A percentile compares a stretch with the other conserved stretches of the same genome.
phyloP scores from a whole-genome alignment of 2,888 invertebrate genomes.

The Ecliptopera silaceata region DNA sequence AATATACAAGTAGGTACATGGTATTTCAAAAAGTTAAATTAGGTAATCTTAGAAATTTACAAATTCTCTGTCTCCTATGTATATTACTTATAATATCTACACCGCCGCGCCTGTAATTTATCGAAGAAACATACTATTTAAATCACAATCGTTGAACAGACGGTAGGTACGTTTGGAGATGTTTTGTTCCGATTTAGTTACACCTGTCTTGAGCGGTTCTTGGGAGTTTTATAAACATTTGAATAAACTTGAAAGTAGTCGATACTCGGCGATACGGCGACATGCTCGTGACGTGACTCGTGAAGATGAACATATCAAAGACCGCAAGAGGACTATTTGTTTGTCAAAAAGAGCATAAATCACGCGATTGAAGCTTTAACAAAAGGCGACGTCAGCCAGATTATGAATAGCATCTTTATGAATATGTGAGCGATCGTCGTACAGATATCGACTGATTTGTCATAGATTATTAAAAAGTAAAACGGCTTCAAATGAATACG shows the following conservation, averaged over 20 bases:
- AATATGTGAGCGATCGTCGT: slow-evolving; percentile 53
- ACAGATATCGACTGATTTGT: slow-evolving; percentile 57
- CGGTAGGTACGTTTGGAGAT: too few relatives aligned
- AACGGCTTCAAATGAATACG: slow-evolving; percentile 59
- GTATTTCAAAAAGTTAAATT: too few relatives aligned
- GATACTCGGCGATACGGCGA: slow-evolving; percentile 21
- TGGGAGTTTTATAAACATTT: slow-evolving; percentile 17
- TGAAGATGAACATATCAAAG: slow-evolving; percentile 9
- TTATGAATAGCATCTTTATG: slow-evolving; percentile 59
- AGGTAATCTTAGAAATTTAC: too few relatives aligned
- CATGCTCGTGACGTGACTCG: slow-evolving; percentile 21
- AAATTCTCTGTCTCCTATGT: too few relatives aligned
- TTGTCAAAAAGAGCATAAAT: slow-evolving; percentile 59
- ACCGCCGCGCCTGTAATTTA: too few relatives aligned
- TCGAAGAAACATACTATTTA: too few relatives aligned
- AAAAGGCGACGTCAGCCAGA: slow-evolving; percentile 59
- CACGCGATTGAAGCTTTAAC: slow-evolving; percentile 56
- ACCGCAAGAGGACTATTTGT: slow-evolving; percentile 22
- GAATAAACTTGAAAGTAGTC: slow-evolving; percentile 16
- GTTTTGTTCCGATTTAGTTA: too few relatives aligned
- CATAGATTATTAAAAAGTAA: slow-evolving; percentile 63
- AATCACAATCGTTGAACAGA: too few relatives aligned
- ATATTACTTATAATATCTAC: too few relatives aligned
- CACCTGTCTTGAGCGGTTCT: slow-evolving; percentile 11
- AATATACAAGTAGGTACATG: too few relatives aligned